Base-by-base conservation (phyloP, 2,888 invertebrate genomes). In the Athripsodes cinereus region DNA sequence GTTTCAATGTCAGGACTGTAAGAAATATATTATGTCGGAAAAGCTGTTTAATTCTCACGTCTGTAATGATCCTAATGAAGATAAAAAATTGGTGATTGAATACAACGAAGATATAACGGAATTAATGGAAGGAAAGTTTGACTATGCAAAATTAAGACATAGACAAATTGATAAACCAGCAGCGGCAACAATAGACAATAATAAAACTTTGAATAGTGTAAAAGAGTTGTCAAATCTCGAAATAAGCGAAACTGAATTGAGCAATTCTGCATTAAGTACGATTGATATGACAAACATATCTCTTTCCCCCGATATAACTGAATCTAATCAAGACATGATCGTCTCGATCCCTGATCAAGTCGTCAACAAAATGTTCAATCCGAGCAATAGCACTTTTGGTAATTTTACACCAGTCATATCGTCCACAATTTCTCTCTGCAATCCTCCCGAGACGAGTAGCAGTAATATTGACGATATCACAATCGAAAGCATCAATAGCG, bases 1-100 rank as follows among this genome's bases (percentile, higher is more conserved):
- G 64, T 82, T 84, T 67, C 76, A 79, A 57, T 82, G 82, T 61
- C 76, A 74, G 55, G 69, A 66, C 18, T 81, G 80, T 65, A 64
- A 55, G 40, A 79, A 78, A 61, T 79, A 78, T 64, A 76, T 78
- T 62, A 72, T 73, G 0, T 79, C 79, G 0, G 68, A 68, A 16
- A 73, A 70, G 57, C 58, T 74, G 21, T 76, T 73, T 60, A 67
- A 71, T 1, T 63, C 66, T 19, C 79, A 79, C 65, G 63, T 70
- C 50, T 79, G 79, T 65, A 71, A 68, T 34, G 55, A 70, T 50
- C 71, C 71, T 40, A 78, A 76, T 63, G 66, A 69, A 0, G 74
- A 78, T 58, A 71, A 73, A 0, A 64, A 69, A 1, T 75, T 76
- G 65, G 76, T 78, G 55, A 76, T 77, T 63, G 69, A 67, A 2